These are phyloP conservation scores for Elgaria multicarinata DNA, from an alignment of 2,113 vertebrate genomes.

Conservation along the genomic window DNA sequence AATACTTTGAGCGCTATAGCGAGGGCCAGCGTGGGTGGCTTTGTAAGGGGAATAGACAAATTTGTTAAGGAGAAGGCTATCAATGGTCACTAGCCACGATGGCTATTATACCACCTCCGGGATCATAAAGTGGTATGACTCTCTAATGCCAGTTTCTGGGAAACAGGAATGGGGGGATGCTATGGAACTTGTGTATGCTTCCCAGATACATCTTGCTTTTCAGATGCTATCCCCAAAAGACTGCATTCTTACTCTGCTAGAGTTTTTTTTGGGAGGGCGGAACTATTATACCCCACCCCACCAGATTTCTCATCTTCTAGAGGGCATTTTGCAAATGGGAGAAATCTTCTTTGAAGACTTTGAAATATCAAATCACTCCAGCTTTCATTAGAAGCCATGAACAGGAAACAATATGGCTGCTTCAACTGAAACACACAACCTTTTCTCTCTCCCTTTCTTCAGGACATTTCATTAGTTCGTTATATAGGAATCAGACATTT, in stretches of 20 bases:
- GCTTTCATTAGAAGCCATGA: not conserved
- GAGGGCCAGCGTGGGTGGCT: not conserved
- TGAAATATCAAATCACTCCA: not conserved
- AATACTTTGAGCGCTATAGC: not conserved
- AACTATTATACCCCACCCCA: not conserved
- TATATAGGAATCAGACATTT: too few relatives aligned
- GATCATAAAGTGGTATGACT: too few relatives aligned
- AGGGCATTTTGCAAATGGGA: accelerated
- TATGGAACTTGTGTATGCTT: too few relatives aligned
- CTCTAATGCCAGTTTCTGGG: too few relatives aligned
- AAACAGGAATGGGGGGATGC: too few relatives aligned
- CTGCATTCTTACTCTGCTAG: too few relatives aligned
- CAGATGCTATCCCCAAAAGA: too few relatives aligned
- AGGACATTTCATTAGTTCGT: not conserved
- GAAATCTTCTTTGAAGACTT: not conserved
- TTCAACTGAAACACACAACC: not conserved
- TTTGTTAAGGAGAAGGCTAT: not conserved
- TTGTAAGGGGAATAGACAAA: not conserved
- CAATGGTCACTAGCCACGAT: not conserved
- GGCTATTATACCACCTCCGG: too few relatives aligned
- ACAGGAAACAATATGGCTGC: accelerated
- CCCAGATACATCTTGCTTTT: too few relatives aligned
- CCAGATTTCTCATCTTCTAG: not conserved
- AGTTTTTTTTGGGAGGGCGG: accelerated
- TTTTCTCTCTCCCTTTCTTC: not conserved